A percentile compares a stretch with the other conserved stretches of the same genome.
Evolutionary conservation across 2,797 vertebrate genomes (phyloP).

Genomic region (Zalophus californianus): DNA sequence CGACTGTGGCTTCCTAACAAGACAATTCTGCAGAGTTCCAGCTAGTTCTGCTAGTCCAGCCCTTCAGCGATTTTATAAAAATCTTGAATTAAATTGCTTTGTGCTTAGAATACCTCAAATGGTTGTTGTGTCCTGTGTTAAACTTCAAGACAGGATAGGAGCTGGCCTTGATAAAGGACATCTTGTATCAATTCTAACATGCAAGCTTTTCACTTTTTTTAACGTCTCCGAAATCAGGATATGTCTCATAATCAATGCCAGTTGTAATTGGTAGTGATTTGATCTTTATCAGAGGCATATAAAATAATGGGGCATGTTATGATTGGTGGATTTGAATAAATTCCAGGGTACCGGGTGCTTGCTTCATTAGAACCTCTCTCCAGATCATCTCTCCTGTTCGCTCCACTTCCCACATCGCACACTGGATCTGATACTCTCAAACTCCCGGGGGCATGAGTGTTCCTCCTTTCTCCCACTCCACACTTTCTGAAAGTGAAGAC

Average conservation of each 20-base stretch:
- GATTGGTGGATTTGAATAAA: neutral
- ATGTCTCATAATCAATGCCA: neutral
- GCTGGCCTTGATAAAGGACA: neutral
- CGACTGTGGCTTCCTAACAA: neutral
- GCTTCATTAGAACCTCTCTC: neutral
- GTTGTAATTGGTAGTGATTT: neutral
- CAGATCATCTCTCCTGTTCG: neutral
- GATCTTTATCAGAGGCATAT: neutral
- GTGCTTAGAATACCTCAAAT: neutral
- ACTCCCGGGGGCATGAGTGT: accelerated
- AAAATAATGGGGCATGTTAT: neutral
- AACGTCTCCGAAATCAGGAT: neutral
- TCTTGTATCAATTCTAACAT: neutral
- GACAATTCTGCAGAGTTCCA: too few relatives aligned
- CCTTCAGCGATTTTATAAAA: neutral
- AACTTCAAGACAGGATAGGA: neutral
- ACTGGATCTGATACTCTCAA: neutral
- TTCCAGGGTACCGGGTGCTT: neutral
- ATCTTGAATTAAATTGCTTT: neutral
- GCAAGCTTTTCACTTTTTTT: neutral
- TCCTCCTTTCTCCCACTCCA: neutral
- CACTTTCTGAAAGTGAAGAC: neutral
- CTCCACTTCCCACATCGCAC: neutral
- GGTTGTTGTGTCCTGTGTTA: neutral
- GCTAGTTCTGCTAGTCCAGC: neutral